Evolutionary conservation across 2,888 invertebrate species (phyloP).

Genomic region (Ornithoptera alexandrae): DNA sequence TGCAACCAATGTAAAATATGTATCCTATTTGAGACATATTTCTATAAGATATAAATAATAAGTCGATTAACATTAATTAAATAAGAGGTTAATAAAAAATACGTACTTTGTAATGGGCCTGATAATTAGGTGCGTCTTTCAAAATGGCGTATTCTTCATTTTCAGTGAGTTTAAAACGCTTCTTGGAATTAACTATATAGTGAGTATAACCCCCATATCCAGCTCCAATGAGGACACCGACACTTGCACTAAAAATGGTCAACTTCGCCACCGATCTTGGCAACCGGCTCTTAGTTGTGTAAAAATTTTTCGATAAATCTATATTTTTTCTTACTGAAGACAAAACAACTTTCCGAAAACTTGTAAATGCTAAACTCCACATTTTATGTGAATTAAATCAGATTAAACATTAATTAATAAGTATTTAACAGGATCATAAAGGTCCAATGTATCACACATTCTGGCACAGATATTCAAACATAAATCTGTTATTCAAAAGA

Average conservation of each 20-base stretch:
- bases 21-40: too few relatives aligned
- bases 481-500: neutral
- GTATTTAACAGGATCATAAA: neutral
- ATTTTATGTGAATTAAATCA: slow-evolving; percentile 40
- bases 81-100: neutral
- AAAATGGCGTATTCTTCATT: slow-evolving; percentile 70
- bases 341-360: slow-evolving; percentile 57
- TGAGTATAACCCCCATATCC: slow-evolving; percentile 78
- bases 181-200: slow-evolving; percentile 68
- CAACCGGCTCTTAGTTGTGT: slow-evolving; percentile 61
- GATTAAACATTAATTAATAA: neutral
- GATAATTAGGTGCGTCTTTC: slow-evolving; percentile 70
- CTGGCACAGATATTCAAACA: neutral
- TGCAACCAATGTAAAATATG: too few relatives aligned
- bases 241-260: slow-evolving; percentile 79
- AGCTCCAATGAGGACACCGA: slow-evolving; percentile 79
- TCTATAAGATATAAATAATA: too few relatives aligned
- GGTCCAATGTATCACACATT: neutral
- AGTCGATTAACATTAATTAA: neutral
- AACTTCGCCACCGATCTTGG: slow-evolving; percentile 70
- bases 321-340: slow-evolving; percentile 57
- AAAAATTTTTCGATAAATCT: slow-evolving; percentile 49
- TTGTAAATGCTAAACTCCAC: slow-evolving; percentile 65
- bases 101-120: slow-evolving; percentile 74
- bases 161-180: slow-evolving; percentile 44